Conservation (phyloP, 2,888 invertebrate genomes). For the Nebria brevicollis region DNA sequence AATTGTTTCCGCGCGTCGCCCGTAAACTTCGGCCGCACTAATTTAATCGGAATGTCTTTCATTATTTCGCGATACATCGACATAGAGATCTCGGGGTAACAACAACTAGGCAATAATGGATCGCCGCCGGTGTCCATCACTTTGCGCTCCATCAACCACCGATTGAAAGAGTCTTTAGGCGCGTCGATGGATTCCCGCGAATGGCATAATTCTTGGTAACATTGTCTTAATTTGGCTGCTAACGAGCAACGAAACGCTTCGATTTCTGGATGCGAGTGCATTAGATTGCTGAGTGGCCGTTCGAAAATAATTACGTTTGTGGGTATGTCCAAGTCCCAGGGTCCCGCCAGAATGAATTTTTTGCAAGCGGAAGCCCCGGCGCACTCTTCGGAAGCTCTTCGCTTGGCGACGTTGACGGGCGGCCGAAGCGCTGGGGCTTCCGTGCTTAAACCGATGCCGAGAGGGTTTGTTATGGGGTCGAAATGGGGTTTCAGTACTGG, state of each 20-base stretch:
- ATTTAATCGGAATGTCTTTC: conserved; percentile 97
- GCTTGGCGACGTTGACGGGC: conserved; percentile 72
- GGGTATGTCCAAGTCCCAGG: conserved; percentile 94
- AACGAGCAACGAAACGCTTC: conserved; percentile 87
- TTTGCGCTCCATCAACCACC: conserved; percentile 96
- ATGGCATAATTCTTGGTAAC: conserved; percentile 94
- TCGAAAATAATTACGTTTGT: conserved; percentile 93
- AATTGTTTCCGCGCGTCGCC: conserved; percentile 95
- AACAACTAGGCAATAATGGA: conserved; percentile 90
- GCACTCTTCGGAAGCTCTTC: conserved; percentile 81
- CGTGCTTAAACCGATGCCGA: conserved; percentile 73
- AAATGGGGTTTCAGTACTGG: conserved; percentile 76
- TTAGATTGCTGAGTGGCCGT: conserved; percentile 82
- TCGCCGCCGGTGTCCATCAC: conserved; percentile 88
- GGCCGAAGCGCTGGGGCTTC: conserved; percentile 57
- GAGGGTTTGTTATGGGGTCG: conserved; percentile 91
- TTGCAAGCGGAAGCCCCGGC: conserved; percentile 80
- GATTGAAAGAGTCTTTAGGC: conserved; percentile 94
- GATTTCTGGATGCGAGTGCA: conserved; percentile 94
- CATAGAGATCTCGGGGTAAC: conserved; percentile 90
- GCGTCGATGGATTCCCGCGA: conserved; percentile 93
- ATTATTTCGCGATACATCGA: conserved; percentile 98
- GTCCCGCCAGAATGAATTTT: conserved; percentile 88
- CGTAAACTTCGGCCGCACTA: conserved; percentile 94
- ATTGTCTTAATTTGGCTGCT: conserved; percentile 85